Evolutionary conservation across 1,140 invertebrate species (phyloP).

Genomic region (Archegozetes longisetosus): DNA sequence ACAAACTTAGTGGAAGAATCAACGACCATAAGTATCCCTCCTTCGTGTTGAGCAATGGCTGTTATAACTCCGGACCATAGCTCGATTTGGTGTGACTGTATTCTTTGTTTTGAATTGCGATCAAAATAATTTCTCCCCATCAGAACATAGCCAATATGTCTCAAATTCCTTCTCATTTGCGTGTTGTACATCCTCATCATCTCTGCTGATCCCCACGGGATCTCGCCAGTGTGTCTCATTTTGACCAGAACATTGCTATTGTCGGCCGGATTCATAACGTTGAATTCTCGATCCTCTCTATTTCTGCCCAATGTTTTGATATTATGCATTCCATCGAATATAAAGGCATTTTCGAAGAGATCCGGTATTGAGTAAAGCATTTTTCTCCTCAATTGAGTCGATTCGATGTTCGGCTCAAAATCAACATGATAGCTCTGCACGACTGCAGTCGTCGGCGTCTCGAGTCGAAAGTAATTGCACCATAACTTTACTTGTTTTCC

Average conservation of each 20-base stretch:
- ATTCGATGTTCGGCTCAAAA: constrained; percentile 4
- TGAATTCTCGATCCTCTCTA: not conserved
- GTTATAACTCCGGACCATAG: constrained; percentile 40
- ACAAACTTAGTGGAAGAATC: constrained; percentile 61
- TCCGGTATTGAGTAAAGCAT: not conserved
- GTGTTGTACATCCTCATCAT: constrained; percentile 1
- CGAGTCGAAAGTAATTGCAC: not conserved
- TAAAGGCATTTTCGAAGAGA: not conserved
- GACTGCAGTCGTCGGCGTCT: not conserved
- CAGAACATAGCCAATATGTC: not conserved
- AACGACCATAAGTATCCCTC: constrained; percentile 45
- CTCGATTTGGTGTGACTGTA: constrained; percentile 13
- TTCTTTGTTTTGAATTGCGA: not conserved
- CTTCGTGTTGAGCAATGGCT: constrained; percentile 58
- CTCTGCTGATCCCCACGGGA: not conserved
- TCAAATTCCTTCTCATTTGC: not conserved
- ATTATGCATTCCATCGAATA: constrained; percentile 9
- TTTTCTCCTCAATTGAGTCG: not conserved
- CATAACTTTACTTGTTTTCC: not conserved
- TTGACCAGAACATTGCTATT: not conserved
- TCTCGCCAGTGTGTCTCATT: not conserved
- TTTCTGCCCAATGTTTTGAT: not conserved
- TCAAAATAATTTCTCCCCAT: constrained; percentile 2
- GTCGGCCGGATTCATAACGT: not conserved
- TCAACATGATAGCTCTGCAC: constrained; percentile 1